These are phyloP conservation scores for Tringa solitaria DNA, from an alignment of 2,113 vertebrate species.

Conservation along the genomic window DNA sequence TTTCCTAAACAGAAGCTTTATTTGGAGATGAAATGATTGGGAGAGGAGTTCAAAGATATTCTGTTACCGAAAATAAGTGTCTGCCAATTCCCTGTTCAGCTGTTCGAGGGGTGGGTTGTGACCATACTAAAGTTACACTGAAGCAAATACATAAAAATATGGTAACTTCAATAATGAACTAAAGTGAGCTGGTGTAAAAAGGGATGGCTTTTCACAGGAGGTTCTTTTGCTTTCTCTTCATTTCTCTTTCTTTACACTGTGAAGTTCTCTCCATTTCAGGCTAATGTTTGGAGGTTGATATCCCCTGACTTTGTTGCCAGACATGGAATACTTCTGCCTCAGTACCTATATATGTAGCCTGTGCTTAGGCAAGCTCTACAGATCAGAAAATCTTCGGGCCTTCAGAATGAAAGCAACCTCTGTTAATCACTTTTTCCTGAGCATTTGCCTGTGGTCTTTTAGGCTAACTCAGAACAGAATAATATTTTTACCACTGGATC, in stretches of 20 bases:
- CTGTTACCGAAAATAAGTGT: background rate
- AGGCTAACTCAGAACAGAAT: background rate
- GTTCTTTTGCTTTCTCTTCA: background rate
- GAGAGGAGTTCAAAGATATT: background rate
- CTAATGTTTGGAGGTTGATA: background rate
- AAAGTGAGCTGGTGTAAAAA: background rate
- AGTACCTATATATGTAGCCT: background rate
- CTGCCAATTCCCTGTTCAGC: background rate
- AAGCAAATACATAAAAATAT: background rate
- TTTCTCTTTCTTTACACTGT: background rate
- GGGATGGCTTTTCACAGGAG: background rate
- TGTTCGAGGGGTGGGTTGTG: background rate
- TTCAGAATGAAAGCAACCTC: constrained; percentile 34
- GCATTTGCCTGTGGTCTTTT: background rate
- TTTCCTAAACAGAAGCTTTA: background rate
- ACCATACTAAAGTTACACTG: fast-evolving
- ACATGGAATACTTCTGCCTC: background rate
- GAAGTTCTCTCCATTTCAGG: background rate
- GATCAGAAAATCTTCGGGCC: background rate
- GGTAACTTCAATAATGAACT: background rate
- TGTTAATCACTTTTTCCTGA: constrained; percentile 9
- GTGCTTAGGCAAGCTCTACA: background rate
- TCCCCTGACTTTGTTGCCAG: background rate
- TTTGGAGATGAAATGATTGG: background rate
- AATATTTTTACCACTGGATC: background rate